A percentile compares a stretch with the other conserved stretches of the same genome.
Evolutionary conservation across 2,888 invertebrate species (phyloP).

Genomic region (Agonopterix alstromeriana): DNA sequence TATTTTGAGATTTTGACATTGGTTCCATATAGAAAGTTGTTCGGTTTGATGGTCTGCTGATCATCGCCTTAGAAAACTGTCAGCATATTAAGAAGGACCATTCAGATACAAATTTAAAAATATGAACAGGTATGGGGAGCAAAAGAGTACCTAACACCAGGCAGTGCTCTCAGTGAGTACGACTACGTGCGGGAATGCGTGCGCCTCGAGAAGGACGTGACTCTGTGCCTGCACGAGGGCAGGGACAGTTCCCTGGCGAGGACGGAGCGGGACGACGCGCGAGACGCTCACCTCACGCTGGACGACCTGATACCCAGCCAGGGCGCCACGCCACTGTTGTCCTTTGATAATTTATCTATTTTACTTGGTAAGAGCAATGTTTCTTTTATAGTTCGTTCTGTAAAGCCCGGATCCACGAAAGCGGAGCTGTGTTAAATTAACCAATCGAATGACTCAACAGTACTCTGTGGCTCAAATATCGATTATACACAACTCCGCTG

Average conservation of each 20-base stretch:
- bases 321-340: constrained; percentile 83
- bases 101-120: no score
- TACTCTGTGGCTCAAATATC: no score
- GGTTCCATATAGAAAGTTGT: no score
- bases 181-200: constrained; percentile 96
- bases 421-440: no score
- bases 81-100: no score
- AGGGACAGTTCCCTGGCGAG: constrained; percentile 83
- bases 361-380: constrained; percentile 80
- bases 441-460: no score
- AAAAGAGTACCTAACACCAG: constrained; percentile 91
- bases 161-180: constrained; percentile 90
- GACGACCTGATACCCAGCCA: constrained; percentile 87
- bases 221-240: constrained; percentile 80
- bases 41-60: no score
- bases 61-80: no score
- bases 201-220: constrained; percentile 92
- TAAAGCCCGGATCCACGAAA: no score
- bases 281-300: constrained; percentile 83
- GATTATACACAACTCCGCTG: no score
- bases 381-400: no score
- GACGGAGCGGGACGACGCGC: constrained; percentile 88
- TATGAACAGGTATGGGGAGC: constrained; percentile 86
- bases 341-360: constrained; percentile 90
- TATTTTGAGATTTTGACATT: no score